These are phyloP conservation scores for Drosophila mauritiana DNA, from an alignment of 1,140 invertebrate species.

Conservation along the genomic window DNA sequence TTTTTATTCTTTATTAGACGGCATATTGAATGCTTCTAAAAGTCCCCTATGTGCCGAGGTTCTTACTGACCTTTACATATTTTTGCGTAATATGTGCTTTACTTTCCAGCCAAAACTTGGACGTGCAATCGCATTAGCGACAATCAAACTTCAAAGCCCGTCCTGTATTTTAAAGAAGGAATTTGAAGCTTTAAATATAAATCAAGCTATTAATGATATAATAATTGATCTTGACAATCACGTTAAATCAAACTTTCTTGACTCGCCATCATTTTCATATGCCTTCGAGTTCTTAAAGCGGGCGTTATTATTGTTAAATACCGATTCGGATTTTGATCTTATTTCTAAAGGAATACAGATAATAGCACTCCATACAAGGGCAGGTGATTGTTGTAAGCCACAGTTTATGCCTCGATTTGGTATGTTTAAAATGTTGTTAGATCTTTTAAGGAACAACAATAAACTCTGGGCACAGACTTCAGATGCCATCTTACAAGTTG, in stretches of 20 bases:
- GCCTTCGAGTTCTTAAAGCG: conserved; percentile 92
- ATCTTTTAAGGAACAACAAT: conserved; percentile 90
- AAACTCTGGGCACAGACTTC: conserved; percentile 91
- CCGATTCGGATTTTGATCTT: conserved; percentile 86
- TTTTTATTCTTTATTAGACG: conserved; percentile 87
- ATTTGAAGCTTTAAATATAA: conserved; percentile 90
- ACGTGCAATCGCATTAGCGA: conserved; percentile 87
- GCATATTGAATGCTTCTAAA: conserved; percentile 87
- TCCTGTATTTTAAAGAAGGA: conserved; percentile 90
- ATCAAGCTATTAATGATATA: conserved; percentile 15
- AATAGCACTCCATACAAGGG: conserved; percentile 87
- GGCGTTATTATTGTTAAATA: conserved; percentile 86
- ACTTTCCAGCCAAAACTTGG: conserved; percentile 35
- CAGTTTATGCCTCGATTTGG: conserved; percentile 91
- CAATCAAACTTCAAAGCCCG: conserved; percentile 89
- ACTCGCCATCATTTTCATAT: conserved; percentile 91
- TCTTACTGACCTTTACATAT: conserved; percentile 87
- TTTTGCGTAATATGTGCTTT: conserved; percentile 84
- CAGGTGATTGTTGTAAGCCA: conserved; percentile 86
- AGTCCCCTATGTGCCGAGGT: conserved; percentile 90
- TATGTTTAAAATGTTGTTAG: conserved; percentile 92
- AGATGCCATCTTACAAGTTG: conserved; percentile 91
- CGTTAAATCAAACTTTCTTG: conserved; percentile 41
- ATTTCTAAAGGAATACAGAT: conserved; percentile 88
- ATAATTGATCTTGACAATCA: conserved; percentile 34